phyloP scores from a whole-genome alignment of 2,797 vertebrate genomes.

The Pangasius sanitwongsei region DNA sequence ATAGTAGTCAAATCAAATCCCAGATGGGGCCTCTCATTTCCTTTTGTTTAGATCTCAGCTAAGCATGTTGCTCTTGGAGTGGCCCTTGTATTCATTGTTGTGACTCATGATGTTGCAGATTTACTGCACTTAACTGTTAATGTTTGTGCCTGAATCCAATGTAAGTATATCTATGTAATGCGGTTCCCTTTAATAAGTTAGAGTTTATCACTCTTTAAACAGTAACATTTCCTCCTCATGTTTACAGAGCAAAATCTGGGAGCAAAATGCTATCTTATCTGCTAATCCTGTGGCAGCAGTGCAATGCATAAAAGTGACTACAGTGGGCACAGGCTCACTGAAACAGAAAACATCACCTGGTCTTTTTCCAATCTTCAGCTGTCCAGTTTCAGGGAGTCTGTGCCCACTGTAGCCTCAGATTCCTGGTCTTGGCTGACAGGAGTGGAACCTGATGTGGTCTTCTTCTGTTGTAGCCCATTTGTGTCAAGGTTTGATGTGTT shows the following conservation, averaged over 20 bases:
- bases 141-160: constrained; percentile 38
- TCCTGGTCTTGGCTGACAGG: neutral
- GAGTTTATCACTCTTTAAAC: neutral
- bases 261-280: neutral
- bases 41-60: constrained; percentile 47
- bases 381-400: neutral
- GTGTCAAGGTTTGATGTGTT: neutral
- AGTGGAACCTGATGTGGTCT: neutral
- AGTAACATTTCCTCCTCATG: neutral
- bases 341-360: neutral
- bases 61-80: constrained; percentile 43
- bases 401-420: neutral
- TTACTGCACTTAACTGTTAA: constrained; percentile 34
- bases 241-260: neutral
- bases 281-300: neutral
- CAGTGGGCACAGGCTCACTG: neutral
- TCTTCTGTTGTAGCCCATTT: neutral
- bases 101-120: constrained; percentile 28
- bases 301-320: neutral
- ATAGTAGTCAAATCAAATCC: constrained; percentile 51
- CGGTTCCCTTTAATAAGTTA: constrained; percentile 22
- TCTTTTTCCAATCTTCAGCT: neutral
- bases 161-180: constrained; percentile 22
- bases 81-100: constrained; percentile 50
- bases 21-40: constrained; percentile 52